A percentile compares a stretch with the other conserved stretches of the same genome.
Evolutionary conservation across 2,797 vertebrate genomes (phyloP).

Genomic region (Sebastes jordani): DNA sequence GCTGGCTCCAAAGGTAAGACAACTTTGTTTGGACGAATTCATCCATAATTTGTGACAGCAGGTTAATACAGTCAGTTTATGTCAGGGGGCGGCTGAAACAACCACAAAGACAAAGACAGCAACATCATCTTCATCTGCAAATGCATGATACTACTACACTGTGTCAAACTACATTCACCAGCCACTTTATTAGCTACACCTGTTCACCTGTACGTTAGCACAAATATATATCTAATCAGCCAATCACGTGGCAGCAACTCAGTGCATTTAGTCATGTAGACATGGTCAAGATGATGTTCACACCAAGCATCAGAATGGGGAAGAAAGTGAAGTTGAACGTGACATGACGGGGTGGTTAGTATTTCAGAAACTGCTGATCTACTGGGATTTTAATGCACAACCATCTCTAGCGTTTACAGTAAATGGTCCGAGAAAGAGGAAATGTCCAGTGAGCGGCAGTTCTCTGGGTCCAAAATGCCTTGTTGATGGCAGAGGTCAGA

Average conservation of each 20-base stretch:
- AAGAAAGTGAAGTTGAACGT: not conserved
- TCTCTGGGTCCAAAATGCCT: not conserved
- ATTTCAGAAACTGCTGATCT: not conserved
- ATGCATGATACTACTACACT: not conserved
- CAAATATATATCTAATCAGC: not conserved
- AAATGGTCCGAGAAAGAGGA: not conserved
- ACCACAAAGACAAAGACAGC: not conserved
- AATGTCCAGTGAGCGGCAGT: not conserved
- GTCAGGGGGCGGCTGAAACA: not conserved
- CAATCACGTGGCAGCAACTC: not conserved
- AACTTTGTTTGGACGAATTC: not conserved
- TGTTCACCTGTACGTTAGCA: not conserved
- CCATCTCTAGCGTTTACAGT: not conserved
- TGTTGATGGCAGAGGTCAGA: not conserved
- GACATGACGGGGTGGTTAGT: not conserved
- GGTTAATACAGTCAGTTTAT: not conserved
- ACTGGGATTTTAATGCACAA: not conserved
- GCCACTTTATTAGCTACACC: not conserved
- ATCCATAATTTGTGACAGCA: not conserved
- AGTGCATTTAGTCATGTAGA: not conserved
- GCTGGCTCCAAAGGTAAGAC: slow-evolving; percentile 84
- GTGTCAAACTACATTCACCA: not conserved
- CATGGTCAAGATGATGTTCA: not conserved
- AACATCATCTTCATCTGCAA: not conserved
- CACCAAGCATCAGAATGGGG: not conserved